phyloP scores from a whole-genome alignment of 2,113 vertebrate species.

The Tilapia sparmanii region DNA sequence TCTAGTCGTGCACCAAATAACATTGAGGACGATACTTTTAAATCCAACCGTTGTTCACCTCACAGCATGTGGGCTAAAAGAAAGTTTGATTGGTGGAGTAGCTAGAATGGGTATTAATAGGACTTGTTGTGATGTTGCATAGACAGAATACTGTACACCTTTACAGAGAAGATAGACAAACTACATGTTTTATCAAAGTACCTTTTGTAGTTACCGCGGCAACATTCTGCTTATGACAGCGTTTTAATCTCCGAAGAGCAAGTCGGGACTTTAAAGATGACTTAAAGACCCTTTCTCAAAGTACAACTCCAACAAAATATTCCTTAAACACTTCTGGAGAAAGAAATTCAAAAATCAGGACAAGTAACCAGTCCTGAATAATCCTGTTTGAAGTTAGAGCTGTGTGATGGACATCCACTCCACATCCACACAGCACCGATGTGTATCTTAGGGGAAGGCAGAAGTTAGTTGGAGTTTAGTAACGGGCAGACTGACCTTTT shows the following conservation, averaged over 20 bases:
- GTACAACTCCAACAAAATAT: neutral
- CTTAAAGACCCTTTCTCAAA: constrained; percentile 13
- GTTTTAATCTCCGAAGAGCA: constrained; percentile 4
- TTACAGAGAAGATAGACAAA: neutral
- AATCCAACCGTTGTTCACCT: neutral
- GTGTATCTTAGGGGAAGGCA: neutral
- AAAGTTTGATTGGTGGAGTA: neutral
- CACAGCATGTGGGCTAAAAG: neutral
- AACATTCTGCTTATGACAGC: neutral
- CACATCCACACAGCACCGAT: neutral
- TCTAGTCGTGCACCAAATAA: neutral
- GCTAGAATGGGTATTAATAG: neutral
- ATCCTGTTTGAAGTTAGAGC: constrained; percentile 15
- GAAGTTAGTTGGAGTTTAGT: neutral
- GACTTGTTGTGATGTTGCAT: neutral
- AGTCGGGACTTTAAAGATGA: neutral
- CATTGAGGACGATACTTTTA: neutral
- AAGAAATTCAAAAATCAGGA: constrained; percentile 13
- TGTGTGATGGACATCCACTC: neutral
- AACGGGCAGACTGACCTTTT: neutral
- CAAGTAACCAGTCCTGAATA: constrained; percentile 12
- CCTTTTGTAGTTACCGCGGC: neutral
- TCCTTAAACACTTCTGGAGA: constrained; percentile 4
- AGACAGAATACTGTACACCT: neutral
- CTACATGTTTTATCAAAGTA: neutral